Conservation (phyloP, 2,113 vertebrate species). For the Pipa parva region DNA sequence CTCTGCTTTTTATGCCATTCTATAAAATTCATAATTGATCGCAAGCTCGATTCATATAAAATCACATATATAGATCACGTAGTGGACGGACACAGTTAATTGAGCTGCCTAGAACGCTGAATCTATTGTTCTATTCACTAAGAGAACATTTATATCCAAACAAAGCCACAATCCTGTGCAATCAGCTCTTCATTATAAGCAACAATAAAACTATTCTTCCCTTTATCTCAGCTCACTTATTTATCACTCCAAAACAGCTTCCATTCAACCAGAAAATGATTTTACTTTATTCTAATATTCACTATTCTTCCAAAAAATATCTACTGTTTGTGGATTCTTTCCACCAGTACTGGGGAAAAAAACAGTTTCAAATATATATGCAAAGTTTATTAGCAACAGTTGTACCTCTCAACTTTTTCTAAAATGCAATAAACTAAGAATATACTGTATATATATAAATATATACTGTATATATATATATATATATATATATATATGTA, state of each 20-base stretch:
- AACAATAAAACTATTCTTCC: conserved; percentile 16
- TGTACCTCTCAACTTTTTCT: no score
- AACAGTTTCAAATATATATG: no score
- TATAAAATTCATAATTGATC: background rate
- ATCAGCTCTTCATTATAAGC: background rate
- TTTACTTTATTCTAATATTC: background rate
- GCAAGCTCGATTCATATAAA: background rate
- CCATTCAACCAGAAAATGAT: conserved; percentile 12
- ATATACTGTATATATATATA: no score
- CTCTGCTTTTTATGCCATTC: no score
- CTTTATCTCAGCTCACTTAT: conserved; percentile 18
- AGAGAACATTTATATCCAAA: conserved; percentile 8
- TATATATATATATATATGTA: no score
- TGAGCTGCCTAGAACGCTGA: background rate
- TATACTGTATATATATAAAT: no score
- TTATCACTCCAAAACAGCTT: conserved; percentile 15
- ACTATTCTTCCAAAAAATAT: background rate
- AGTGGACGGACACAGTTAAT: conserved; percentile 7
- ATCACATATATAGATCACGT: conserved; percentile 12
- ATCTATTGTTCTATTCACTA: background rate
- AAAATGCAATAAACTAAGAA: no score
- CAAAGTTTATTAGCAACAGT: no score
- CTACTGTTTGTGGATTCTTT: background rate
- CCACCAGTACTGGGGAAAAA: no score
- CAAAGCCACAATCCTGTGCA: background rate